Evolutionary conservation across 2,797 vertebrate genomes (phyloP), one percentile per base, ranked within the genome.

Genomic region (Chrysocyon brachyurus): DNA sequence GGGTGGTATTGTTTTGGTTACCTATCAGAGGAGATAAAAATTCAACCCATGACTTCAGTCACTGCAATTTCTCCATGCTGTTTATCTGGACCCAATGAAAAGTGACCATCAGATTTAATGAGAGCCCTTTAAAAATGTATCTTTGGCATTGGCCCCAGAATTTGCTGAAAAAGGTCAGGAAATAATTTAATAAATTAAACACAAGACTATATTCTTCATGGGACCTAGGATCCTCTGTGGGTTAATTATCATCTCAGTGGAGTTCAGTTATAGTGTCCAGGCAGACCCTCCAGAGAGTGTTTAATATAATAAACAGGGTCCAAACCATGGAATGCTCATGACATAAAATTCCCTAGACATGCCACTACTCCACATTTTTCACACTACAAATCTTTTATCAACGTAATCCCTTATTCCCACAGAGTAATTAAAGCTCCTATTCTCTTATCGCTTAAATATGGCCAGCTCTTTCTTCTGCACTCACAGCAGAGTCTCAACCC

Each of bases 181-280:
- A 93, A 66, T 54, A 81, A 79, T 28, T 87, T 63, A 75, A 52
- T 87, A 84, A 92, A 89, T 89, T 15, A 97, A 91, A 26, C 36
- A 75, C 70, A 95, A 64, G 57, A 59, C n/a, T 59, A 24, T 9
- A 19, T 26, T 84, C 49, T 78, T 77, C 56, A 22, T 63, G 59
- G 68, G 49, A 95, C 17, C 17, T 52, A 78, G 52, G 54, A 79
- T 31, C 26, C 24, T 77, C 31, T 2, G 10, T 63, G 57, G 57
- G 46, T 95, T 87, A 75, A 78, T 78, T 21, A 52, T 40, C 49
- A 79, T 33, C 24, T 81, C 59, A 78, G 2, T 11, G 22, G n/a
- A 36, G 19, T 79, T 91, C 63, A 14, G 81, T 90, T 46, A 75
- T 1, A 21, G n/a, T n/a, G 54, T 83, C 36, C 33, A 28, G 49